Conservation (phyloP, 1,140 invertebrate species). For the Trachymyrmex cornetzi region DNA sequence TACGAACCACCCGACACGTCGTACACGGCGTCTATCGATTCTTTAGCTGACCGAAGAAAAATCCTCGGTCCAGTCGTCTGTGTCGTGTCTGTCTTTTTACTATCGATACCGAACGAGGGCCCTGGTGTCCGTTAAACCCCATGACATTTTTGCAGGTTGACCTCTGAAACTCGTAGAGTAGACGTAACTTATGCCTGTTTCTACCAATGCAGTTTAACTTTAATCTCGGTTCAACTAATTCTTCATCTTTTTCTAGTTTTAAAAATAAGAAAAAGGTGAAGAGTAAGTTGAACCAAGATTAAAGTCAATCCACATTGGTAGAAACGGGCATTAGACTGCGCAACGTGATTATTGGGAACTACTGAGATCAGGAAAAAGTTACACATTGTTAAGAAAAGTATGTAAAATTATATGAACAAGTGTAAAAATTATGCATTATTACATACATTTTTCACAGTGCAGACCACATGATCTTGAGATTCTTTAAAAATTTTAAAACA, state of each 20-base stretch:
- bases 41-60: conserved; percentile 46
- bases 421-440: background rate
- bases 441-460: background rate
- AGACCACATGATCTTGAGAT: background rate
- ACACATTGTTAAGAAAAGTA: background rate
- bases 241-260: no score
- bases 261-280: no score
- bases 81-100: background rate
- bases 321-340: no score
- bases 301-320: no score
- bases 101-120: conserved; percentile 17
- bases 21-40: conserved; percentile 27
- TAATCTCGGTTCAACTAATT: no score
- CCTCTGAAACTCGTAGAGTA: conserved; percentile 2
- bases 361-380: background rate
- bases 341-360: background rate
- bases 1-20: conserved; percentile 23
- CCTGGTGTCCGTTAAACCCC: background rate
- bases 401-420: background rate
- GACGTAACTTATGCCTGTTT: background rate
- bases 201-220: no score
- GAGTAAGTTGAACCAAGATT: no score
- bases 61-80: conserved; percentile 22
- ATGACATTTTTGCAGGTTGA: conserved; percentile 50
- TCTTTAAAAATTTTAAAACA: background rate